Base-by-base conservation (phyloP, 2,888 invertebrate genomes). In the Microctonus aethiopoides region DNA sequence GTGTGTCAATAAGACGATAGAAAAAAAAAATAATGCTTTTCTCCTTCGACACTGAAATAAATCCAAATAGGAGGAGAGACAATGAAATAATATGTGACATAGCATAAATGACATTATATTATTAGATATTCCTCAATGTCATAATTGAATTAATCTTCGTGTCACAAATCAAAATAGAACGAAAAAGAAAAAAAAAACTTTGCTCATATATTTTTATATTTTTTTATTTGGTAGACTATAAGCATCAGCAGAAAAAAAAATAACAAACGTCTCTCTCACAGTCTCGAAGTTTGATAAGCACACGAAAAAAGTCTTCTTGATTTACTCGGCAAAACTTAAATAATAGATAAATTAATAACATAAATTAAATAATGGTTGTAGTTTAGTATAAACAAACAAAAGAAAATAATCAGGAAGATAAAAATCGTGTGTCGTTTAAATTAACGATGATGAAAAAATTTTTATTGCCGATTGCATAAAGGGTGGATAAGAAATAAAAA, bases 271-370 rank as follows among this genome's bases (percentile, higher is more conserved):
- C 61, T 41, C 34, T 59, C 29, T 34, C n/a, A n/a, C 65, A 32
- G 36, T 32, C 22, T 61, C 34, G 36, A 34, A 32, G 46, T 41
- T 29, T 29, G 57, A 65, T 20, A 61, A 41, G 39, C 24, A 29
- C 29, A 29, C n/a, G n/a, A n/a, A n/a, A 57, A 67, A 70, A 65
- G 46, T 57, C 65, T 65, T 52, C 75, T 78, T 80, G 78, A 75
- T 78, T 77, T 76, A 76, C 77, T 79, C 76, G 77, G 77, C 71
- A 54, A 74, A 75, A 68, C 10, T 73, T 67, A 46, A 64, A 51
- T 57, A 62, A 65, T 65, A 71, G 65, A 63, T 60, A 59, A 70
- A 72, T 70, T 69, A 67, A 65, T 68, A 51, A 70, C 64, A 64
- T 71, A 64, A 68, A 70, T 56, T 54, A 67, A 52, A 68, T 46